Percentiles rank a stretch among this genome's conserved stretches.
These are phyloP conservation scores for Eulacestoma nigropectus DNA, from an alignment of 2,113 vertebrate genomes.

Conservation along the genomic window DNA sequence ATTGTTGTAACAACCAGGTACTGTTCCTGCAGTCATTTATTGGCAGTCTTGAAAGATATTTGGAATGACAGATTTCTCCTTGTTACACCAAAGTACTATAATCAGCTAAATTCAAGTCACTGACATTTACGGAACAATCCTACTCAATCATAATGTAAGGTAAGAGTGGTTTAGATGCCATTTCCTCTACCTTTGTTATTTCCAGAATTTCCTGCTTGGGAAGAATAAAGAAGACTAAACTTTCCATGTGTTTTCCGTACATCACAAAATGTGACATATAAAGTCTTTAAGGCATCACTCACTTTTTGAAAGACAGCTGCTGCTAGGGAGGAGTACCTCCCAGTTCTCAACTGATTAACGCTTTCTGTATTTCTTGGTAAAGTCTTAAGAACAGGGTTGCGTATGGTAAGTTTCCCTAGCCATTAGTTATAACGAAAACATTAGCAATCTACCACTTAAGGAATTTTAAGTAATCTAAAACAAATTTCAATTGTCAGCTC, in stretches of 20 bases:
- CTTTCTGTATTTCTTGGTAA: neutral
- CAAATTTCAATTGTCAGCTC: neutral
- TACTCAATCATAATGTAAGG: neutral
- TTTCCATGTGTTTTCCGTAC: neutral
- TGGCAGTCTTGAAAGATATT: neutral
- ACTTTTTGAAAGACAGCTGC: neutral
- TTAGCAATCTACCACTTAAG: rapidly evolving
- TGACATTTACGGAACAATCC: neutral
- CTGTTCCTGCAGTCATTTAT: neutral
- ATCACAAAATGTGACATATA: neutral
- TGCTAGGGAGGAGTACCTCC: neutral
- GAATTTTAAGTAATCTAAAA: neutral
- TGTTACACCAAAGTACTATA: neutral
- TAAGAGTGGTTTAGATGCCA: neutral
- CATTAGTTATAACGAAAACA: neutral
- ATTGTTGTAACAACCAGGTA: neutral
- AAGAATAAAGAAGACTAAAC: neutral
- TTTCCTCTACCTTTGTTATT: neutral
- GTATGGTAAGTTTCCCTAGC: neutral
- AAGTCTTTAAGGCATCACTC: neutral
- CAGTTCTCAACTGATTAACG: neutral
- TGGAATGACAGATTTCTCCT: neutral
- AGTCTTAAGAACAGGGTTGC: neutral
- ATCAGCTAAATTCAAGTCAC: neutral
- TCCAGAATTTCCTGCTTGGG: neutral